These are phyloP conservation scores for Enteromius afrohamiltoni DNA, from an alignment of 2,797 vertebrate species.

Conservation along the genomic window DNA sequence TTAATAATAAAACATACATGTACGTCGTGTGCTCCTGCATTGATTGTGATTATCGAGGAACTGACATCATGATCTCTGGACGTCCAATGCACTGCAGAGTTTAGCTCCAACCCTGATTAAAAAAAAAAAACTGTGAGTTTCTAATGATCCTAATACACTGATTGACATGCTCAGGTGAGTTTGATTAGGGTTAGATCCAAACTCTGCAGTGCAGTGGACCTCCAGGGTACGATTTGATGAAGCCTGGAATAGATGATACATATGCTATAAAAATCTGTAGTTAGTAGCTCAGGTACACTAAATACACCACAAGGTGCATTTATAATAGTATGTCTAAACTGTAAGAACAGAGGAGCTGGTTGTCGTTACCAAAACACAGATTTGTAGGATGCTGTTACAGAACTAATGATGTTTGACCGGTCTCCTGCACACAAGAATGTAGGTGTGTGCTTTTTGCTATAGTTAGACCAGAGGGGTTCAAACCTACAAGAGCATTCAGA, in stretches of 20 bases:
- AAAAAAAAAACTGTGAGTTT: too few relatives aligned
- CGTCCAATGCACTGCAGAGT: too few relatives aligned
- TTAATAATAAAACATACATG: not conserved
- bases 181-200: too few relatives aligned
- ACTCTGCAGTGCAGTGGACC: too few relatives aligned
- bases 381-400: not conserved
- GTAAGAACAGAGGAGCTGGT: not conserved
- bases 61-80: too few relatives aligned
- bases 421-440: not conserved
- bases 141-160: too few relatives aligned
- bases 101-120: too few relatives aligned
- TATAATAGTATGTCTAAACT: not conserved
- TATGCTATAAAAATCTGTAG: not conserved
- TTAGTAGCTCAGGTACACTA: not conserved
- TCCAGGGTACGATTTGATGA: too few relatives aligned
- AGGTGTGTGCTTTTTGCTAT: not conserved
- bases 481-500: not conserved
- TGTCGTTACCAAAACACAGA: not conserved
- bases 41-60: not conserved
- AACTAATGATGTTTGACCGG: not conserved
- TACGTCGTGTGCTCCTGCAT: not conserved
- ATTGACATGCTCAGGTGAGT: too few relatives aligned
- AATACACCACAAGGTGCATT: not conserved
- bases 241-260: too few relatives aligned
- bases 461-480: not conserved